Evolutionary conservation across 2,797 vertebrate species (phyloP).

Genomic region (Pipistrellus pipistrellus): DNA sequence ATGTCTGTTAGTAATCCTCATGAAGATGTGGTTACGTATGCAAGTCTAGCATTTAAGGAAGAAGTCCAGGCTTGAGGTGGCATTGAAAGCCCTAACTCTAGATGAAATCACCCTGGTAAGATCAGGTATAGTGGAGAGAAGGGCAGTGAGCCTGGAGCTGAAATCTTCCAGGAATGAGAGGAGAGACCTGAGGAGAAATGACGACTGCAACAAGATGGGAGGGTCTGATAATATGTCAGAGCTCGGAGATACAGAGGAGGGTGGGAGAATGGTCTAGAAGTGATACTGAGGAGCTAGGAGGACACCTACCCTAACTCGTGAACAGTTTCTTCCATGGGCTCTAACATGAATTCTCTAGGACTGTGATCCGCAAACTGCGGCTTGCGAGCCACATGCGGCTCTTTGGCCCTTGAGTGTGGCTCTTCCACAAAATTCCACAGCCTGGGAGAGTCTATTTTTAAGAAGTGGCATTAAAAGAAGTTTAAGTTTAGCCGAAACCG

Average conservation of each 20-base stretch:
- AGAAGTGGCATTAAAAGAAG: too few relatives aligned
- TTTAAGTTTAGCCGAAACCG: too few relatives aligned
- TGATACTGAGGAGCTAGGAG: not conserved
- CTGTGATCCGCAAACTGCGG: too few relatives aligned
- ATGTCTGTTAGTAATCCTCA: not conserved
- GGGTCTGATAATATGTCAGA: not conserved
- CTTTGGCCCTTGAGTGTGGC: too few relatives aligned
- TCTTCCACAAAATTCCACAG: too few relatives aligned
- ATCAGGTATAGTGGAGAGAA: not conserved
- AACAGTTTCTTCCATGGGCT: not conserved
- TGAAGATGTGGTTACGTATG: not conserved
- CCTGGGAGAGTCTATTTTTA: too few relatives aligned
- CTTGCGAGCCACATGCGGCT: too few relatives aligned
- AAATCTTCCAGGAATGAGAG: constrained; percentile 4
- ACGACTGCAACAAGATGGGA: not conserved
- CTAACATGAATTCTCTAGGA: not conserved
- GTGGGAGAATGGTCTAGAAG: not conserved
- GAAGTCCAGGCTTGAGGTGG: not conserved
- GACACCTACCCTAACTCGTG: not conserved
- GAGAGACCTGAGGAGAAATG: not conserved
- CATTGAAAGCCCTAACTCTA: constrained; percentile 5
- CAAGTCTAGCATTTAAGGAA: not conserved
- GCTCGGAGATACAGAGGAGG: not conserved
- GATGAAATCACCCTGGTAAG: not conserved
- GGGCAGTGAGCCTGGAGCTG: not conserved